Percentiles rank a stretch among this genome's conserved stretches.
Evolutionary conservation across 2,113 vertebrate species (phyloP).

Genomic region (Anhinga rufa): DNA sequence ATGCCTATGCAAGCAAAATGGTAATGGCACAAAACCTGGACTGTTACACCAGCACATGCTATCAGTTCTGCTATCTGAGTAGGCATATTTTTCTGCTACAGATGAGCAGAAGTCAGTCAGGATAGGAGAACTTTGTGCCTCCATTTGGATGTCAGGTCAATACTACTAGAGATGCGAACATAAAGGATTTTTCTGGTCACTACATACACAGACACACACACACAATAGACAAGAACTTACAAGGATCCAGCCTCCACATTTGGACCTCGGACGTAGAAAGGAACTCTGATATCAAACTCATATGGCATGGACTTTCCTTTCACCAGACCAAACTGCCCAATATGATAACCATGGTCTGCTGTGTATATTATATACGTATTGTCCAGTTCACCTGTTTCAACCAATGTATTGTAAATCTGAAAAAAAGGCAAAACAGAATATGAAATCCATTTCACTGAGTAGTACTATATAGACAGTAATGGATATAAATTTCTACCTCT

Average conservation of each 20-base stretch:
- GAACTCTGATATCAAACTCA: slow-evolving; percentile 95
- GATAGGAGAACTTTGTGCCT: not conserved
- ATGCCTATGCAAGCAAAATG: not conserved
- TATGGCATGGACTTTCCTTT: slow-evolving; percentile 99
- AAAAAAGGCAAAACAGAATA: not conserved
- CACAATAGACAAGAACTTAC: slow-evolving; percentile 72
- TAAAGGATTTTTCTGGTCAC: not conserved
- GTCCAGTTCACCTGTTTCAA: slow-evolving; percentile 91
- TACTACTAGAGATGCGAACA: not conserved
- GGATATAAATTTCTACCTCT: not conserved
- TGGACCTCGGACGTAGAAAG: slow-evolving; percentile 92
- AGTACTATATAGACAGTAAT: not conserved
- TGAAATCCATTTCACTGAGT: not conserved
- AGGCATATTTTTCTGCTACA: not conserved
- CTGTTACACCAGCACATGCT: not conserved
- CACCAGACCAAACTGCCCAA: slow-evolving; percentile 96
- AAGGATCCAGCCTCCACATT: slow-evolving; percentile 89
- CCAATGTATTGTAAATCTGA: slow-evolving; percentile 88
- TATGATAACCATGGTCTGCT: slow-evolving; percentile 96
- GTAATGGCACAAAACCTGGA: not conserved
- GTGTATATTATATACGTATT: slow-evolving; percentile 96
- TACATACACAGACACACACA: not conserved
- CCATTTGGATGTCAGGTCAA: not conserved
- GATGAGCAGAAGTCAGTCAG: not conserved
- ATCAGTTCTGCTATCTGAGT: not conserved